These are phyloP conservation scores for Nycticryphes semicollaris DNA, from an alignment of 2,113 vertebrate species.

Conservation along the genomic window DNA sequence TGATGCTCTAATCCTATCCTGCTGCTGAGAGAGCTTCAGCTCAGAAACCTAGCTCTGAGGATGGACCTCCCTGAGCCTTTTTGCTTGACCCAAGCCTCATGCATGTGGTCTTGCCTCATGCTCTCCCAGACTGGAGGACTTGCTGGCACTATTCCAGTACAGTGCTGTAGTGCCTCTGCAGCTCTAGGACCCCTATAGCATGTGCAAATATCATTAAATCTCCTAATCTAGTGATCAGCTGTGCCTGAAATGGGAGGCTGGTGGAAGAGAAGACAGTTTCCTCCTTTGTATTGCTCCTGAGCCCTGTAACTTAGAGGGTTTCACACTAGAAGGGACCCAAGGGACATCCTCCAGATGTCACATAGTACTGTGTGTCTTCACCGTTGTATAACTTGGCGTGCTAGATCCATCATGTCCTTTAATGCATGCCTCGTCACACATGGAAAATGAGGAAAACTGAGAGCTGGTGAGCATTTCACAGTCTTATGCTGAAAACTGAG, in stretches of 20 bases:
- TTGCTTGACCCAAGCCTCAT: fast-evolving
- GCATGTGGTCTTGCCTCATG: neutral
- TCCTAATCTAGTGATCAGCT: neutral
- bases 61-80: neutral
- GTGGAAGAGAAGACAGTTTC: neutral
- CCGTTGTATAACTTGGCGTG: neutral
- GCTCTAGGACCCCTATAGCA: neutral
- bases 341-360: neutral
- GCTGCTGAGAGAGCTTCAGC: fast-evolving
- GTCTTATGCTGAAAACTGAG: neutral
- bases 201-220: neutral
- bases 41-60: fast-evolving
- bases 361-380: neutral
- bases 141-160: neutral
- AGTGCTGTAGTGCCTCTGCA: neutral
- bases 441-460: neutral
- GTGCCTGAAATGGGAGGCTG: neutral
- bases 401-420: neutral
- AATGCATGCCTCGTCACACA: fast-evolving
- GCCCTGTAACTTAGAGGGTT: fast-evolving
- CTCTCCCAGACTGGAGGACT: neutral
- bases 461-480: neutral
- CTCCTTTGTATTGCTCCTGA: neutral
- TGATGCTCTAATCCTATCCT: neutral
- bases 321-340: neutral